Evolutionary conservation across 2,888 invertebrate genomes (phyloP), one percentile per base, ranked within the genome.

Genomic region (Notodromas monacha): DNA sequence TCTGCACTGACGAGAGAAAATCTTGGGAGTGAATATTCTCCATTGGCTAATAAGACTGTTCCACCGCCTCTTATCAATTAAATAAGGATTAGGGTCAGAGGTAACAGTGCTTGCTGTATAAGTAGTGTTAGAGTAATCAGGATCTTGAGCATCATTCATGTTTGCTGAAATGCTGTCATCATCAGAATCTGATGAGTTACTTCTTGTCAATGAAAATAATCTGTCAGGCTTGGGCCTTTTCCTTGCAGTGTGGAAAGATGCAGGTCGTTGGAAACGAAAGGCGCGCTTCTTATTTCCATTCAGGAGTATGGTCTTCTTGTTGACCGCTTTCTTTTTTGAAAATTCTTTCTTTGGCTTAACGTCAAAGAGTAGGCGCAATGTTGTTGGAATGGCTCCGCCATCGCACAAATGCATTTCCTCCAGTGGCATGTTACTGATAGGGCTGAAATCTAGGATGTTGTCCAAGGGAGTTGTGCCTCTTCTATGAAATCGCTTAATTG

Each of bases 381-480:
- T 21, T 21, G 21, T 21, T 6, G 21, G 21, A n/a, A 21, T 21
- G n/a, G 21, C 21, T n/a, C 21, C 21, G n/a, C 21, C 21, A 21
- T 21, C 21, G n/a, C 21, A 21, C 21, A 21, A n/a, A 21, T 21
- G 21, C 21, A 21, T 21, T 21, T 21, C 21, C 21, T 21, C 21
- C 21, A 21, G n/a, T 6, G 21, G 21, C 21, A 21, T 21, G 21
- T 21, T 21, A n/a, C 21, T 21, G 6, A 21, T 21, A 8, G 21
- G 21, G n/a, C 21, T 21, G 21, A 21, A 21, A 21, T 21, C 21
- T 21, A 21, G 6, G 6, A 21, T 21, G 6, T 21, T 21, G 21
- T 21, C 21, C 21, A 21, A 21, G 6, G 21, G 21, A n/a, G 21
- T 21, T 6, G 6, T n/a, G 6, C 8, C n/a, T 21, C 21, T 21